A percentile compares a stretch with the other conserved stretches of the same genome.
Evolutionary conservation across 2,113 vertebrate species (phyloP).

Genomic region (Neotoma lepida): DNA sequence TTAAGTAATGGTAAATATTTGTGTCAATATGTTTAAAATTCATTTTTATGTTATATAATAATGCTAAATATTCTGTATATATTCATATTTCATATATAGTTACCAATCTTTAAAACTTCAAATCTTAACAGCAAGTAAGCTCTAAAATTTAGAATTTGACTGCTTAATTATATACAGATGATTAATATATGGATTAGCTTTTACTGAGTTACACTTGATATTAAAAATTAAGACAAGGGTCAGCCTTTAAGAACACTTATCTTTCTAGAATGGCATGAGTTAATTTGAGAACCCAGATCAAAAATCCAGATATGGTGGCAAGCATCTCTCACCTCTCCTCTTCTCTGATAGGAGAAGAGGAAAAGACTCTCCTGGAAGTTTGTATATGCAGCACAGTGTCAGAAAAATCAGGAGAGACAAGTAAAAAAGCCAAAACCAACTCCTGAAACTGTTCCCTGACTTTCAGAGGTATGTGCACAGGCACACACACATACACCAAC

Average conservation of each 20-base stretch:
- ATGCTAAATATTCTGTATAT: background rate
- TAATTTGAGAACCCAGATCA: background rate
- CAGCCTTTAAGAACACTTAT: background rate
- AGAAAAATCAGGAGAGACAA: background rate
- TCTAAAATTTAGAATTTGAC: constrained; percentile 70
- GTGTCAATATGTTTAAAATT: background rate
- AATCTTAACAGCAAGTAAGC: constrained; percentile 43
- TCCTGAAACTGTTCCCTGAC: background rate
- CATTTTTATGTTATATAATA: background rate
- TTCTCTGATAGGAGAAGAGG: background rate
- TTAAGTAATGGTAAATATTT: background rate
- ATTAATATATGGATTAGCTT: constrained; percentile 66
- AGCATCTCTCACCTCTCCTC: background rate
- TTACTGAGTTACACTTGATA: constrained; percentile 58
- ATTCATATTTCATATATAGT: background rate
- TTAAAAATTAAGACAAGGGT: constrained; percentile 16
- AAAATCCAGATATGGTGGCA: background rate
- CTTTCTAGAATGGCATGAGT: background rate
- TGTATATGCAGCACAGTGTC: background rate
- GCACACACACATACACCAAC: no score
- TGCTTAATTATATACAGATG: constrained; percentile 48
- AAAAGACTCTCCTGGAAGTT: background rate
- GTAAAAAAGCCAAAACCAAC: background rate
- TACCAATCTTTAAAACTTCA: constrained; percentile 5
- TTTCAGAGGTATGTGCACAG: background rate